These are phyloP conservation scores for Drosophila mercatorum DNA, from an alignment of 2,888 invertebrate genomes.

Conservation along the genomic window DNA sequence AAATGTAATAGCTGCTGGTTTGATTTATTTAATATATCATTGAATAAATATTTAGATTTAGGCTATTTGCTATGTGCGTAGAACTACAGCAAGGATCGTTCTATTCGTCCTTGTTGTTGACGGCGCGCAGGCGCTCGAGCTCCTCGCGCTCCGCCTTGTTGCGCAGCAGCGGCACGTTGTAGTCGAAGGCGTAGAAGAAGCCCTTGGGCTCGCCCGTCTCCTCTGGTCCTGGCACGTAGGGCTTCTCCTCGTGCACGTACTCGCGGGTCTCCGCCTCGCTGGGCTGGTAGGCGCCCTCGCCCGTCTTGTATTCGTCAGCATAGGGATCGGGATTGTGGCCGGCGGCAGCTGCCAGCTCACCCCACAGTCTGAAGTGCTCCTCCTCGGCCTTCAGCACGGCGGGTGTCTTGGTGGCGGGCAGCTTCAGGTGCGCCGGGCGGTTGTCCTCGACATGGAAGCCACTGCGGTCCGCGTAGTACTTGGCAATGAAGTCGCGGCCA, in stretches of 20 bases:
- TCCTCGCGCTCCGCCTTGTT: constrained; percentile 83
- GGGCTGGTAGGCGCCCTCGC: constrained; percentile 76
- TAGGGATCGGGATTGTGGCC: constrained; percentile 85
- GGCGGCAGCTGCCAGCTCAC: constrained; percentile 87
- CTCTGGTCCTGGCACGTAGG: constrained; percentile 84
- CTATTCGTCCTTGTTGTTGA: constrained; percentile 80
- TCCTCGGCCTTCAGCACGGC: constrained; percentile 89
- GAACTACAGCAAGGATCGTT: constrained; percentile 8
- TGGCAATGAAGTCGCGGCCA: constrained; percentile 83
- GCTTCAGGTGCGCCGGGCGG: constrained; percentile 87
- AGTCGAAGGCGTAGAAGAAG: constrained; percentile 90
- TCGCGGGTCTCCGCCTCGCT: constrained; percentile 76
- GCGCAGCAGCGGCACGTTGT: constrained; percentile 86
- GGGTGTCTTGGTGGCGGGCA: constrained; percentile 88
- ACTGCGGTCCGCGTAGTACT: constrained; percentile 90
- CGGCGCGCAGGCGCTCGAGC: constrained; percentile 78
- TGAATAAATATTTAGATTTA: constrained; percentile 64
- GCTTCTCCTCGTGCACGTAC: constrained; percentile 81
- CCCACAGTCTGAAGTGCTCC: constrained; percentile 89
- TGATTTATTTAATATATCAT: constrained; percentile 56
- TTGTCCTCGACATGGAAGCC: constrained; percentile 93
- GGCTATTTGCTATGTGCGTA: constrained; percentile 50
- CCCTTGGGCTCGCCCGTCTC: constrained; percentile 88
- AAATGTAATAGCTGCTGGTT: constrained; percentile 57
- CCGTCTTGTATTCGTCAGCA: constrained; percentile 81